Base-by-base conservation (phyloP, 2,797 vertebrate genomes). In the Micropoecilia bifurca region DNA sequence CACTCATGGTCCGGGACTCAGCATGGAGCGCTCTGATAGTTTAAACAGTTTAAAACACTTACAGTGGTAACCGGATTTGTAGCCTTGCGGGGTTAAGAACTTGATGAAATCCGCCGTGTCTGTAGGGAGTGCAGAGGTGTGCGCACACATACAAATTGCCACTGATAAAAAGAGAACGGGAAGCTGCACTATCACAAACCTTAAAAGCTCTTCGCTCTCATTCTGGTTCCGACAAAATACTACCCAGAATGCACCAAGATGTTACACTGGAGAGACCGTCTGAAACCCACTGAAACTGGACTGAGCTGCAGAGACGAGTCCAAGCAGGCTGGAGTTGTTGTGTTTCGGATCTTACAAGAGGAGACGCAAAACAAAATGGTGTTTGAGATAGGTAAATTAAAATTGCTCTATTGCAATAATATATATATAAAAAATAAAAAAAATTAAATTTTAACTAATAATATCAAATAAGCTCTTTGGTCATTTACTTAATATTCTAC, bases 51-150 rank as follows among this genome's bases (percentile, higher is more conserved):
- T 94, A 92, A 94, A 95, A 92, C 90, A 92, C 91, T 92, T 94
- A 93, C 88, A 94, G 91, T 92, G 90, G 89, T 94, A 94, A 93
- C 90, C 78, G 94, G 93, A 94, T 95, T 94, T 95, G 94, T 87
- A 88, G 93, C 91, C 91, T 92, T 91, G 91, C 87, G 89, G 87
- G 91, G 93, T 91, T 94, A 94, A 92, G 90, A 93, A 90, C 88
- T 81, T 91, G 92, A 88, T 95, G 88, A 95, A 95, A 95, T 93
- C 91, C 93, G 48, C 82, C n/a, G 63, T 77, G 92, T 89, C 92
- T 90, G 46, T 81, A 79, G 94, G 91, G 90, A 93, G 81, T 57
- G 48, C 66, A 79, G 88, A 91, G 89, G 93, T 94, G 92, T 92
- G 90, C 57, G 28, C 92, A 91, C 88, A 90, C 92, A 96, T 95